Base-by-base conservation (phyloP, 1,140 invertebrate species). In the Cherax quadricarinatus region DNA sequence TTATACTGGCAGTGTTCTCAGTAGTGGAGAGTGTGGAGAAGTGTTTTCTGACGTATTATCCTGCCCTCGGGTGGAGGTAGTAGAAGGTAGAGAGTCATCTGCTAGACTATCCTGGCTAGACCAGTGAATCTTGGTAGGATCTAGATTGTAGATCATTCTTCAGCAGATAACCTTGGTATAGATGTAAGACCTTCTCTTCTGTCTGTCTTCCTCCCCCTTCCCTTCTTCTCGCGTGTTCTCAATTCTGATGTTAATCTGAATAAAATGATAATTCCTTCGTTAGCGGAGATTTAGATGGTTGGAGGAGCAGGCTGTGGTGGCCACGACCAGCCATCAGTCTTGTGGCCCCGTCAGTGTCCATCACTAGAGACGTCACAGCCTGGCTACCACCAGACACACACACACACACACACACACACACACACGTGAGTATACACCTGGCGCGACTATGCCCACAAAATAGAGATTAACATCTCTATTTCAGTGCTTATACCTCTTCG, bases 231-330 rank as follows among this genome's bases (percentile, higher is more conserved):
- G 9, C 82, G 14, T 49, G 14, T 49, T 84, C 49, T 60, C 6
- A 21, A 21, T 62, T 62, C 18, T 84, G 82, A 84, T 83, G 18
- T 83, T 83, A 51, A 83, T 81, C 81, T 51, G 81, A 57, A 83
- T 53, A 83, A 83, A 83, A 83, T 83, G 51, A 81, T 83, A 83
- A 83, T 83, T 83, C 51, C n/a, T 83, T 83, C 81, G 81, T 83
- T 83, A 83, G 48, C 16, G 21, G 49, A 57, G 48, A 53, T 53
- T 83, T 83, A 83, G 9, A 57, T 41, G 14, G 51, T 18, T 41
- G 30, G 24, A 4, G 79, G 1, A 14, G 41, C 79, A 41, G 79
- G 79, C 41, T 81, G 7, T 48, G n/a, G 24, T 48, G 73, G 10
- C 41, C 53, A 57, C 53, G 9, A 57, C 53, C 5, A 10, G 53